Conservation (phyloP, 2,888 invertebrate species). For the Parnassius orleans region DNA sequence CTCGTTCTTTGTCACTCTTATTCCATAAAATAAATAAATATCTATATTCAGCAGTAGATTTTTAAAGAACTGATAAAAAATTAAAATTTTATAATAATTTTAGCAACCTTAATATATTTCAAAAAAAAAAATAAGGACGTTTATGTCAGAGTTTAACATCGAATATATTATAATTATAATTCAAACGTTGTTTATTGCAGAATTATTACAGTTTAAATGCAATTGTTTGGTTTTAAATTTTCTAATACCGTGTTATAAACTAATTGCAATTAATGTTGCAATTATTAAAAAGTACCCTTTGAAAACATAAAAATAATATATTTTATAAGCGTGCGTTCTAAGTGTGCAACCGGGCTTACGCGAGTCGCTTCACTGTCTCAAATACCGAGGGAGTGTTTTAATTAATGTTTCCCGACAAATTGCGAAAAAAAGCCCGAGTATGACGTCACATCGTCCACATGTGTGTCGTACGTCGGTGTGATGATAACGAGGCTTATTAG, state of each 20-base stretch:
- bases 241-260: not conserved
- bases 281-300: not conserved
- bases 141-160: no score
- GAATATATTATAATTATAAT: no score
- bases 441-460: constrained; percentile 47
- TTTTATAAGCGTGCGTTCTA: constrained; percentile 26
- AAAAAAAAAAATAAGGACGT: no score
- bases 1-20: no score
- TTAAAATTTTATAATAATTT: no score
- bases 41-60: no score
- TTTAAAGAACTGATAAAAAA: no score
- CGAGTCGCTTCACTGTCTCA: constrained; percentile 54
- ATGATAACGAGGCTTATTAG: constrained; percentile 61
- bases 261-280: not conserved
- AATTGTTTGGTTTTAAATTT: not conserved
- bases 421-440: constrained; percentile 65
- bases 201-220: no score
- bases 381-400: constrained; percentile 64
- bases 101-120: no score
- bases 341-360: constrained; percentile 40
- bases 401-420: constrained; percentile 67
- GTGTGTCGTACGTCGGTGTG: constrained; percentile 36
- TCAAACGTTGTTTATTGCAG: no score
- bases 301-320: not conserved
- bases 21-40: no score